Base-by-base conservation (phyloP, 2,888 invertebrate species). In the Cyaniris semiargus region DNA sequence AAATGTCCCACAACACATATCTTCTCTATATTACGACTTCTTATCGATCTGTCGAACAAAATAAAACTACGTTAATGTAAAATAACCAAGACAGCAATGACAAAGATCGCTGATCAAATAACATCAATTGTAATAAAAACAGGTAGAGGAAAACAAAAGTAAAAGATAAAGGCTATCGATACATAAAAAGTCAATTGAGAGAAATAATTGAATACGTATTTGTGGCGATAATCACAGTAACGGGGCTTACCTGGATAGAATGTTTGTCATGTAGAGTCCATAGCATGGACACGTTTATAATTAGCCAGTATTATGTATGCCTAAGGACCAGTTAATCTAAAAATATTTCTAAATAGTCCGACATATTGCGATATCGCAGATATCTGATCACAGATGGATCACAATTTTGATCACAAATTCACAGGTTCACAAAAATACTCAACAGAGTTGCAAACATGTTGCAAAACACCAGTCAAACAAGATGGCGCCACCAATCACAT, bases 271-370 rank as follows among this genome's bases (percentile, higher is more conserved):
- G 86, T 91, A 85, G 87, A 86, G 84, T 92, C 90, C 92, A 93
- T 92, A 85, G 84, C 88, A 88, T 87, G 83, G 80, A 87, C 85
- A 85, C 85, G 83, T 85, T 80, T 85, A 83, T 85, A 86, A 86
- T 85, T 84, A 81, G 85, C 83, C 86, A 83, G 80, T 84, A 86
- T 85, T 87, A 87, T 86, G 85, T 87, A 89, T 84, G 84, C 38
- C 87, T 85, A 87, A 82, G 71, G 78, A 83, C 90, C 83, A 86
- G 86, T 89, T 89, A 90, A 87, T 92, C 93, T 94, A 93, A 93
- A 93, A 92, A 93, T 94, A 94, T 93, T 93, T 91, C 91, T 87
- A 93, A 93, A 92, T 92, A 89, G 93, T 94, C 94, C 90, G 94
- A 94, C 94, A 94, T 94, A 93, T 94, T 84, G 84, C 82, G 83